Evolutionary conservation across 2,797 vertebrate genomes (phyloP).

Genomic region (Platalea minor): DNA sequence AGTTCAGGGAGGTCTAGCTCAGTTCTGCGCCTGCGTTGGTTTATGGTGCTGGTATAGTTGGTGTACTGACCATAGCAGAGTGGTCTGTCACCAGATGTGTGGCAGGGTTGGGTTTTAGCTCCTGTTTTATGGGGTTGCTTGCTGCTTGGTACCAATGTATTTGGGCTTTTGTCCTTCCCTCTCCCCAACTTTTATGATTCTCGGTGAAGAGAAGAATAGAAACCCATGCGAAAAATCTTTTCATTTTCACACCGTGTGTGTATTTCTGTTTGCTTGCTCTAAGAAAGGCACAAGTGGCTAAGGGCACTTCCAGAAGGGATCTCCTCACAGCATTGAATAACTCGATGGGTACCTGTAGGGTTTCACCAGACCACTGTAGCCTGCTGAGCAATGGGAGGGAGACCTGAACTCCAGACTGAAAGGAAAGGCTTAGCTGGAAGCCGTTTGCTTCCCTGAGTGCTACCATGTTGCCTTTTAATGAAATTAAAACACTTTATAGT

Average conservation of each 20-base stretch:
- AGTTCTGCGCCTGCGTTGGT: not conserved
- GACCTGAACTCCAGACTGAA: not conserved
- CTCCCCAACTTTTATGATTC: not conserved
- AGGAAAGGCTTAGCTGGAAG: not conserved
- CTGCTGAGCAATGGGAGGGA: not conserved
- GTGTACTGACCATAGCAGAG: not conserved
- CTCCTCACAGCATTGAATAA: not conserved
- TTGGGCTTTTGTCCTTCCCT: not conserved
- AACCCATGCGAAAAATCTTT: not conserved
- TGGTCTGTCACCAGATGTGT: accelerated
- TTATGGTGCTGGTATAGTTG: not conserved
- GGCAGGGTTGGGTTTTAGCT: not conserved
- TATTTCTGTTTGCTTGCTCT: not conserved
- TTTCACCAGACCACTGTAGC: not conserved
- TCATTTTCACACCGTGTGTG: not conserved
- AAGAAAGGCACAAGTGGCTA: not conserved
- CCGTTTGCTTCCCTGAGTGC: not conserved
- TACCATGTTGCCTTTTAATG: not conserved
- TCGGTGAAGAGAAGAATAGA: not conserved
- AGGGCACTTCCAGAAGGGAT: not conserved
- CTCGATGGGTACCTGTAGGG: not conserved
- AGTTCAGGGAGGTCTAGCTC: not conserved
- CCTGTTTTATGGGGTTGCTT: not conserved
- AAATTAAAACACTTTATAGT: not conserved
- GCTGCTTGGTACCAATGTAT: not conserved